Percentiles rank a stretch among this genome's conserved stretches.
phyloP scores from a whole-genome alignment of 2,797 vertebrate genomes.

The Anisognathus igniventris region DNA sequence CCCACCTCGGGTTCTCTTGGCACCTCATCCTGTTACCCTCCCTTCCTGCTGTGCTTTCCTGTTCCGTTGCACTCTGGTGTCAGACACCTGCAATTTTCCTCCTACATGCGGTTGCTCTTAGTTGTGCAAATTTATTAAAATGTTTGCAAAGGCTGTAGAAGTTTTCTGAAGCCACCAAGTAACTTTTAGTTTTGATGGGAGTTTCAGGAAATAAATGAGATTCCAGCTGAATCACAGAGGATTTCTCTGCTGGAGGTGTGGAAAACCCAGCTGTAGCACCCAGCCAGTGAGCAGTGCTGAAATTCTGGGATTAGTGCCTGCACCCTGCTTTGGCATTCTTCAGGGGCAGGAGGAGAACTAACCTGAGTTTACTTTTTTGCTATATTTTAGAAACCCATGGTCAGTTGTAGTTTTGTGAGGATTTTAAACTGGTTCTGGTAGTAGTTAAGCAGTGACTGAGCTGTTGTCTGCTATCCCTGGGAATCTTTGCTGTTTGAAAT shows the following conservation, averaged over 20 bases:
- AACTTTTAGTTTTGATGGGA: neutral
- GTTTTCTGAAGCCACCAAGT: neutral
- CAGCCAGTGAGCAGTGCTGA: fast-evolving
- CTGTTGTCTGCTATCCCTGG: neutral
- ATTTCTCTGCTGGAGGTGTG: neutral
- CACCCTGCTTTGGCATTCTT: fast-evolving
- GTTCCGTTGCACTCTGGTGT: fast-evolving
- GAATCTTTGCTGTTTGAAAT: neutral
- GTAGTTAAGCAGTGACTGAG: neutral
- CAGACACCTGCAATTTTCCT: neutral
- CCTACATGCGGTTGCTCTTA: fast-evolving
- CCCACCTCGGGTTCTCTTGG: neutral
- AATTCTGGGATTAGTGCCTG: neutral
- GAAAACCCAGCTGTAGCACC: neutral
- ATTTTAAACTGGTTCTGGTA: neutral
- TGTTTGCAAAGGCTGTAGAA: neutral
- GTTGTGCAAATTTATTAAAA: neutral
- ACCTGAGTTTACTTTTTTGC: neutral
- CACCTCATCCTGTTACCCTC: neutral
- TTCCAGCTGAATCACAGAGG: neutral
- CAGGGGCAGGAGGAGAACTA: neutral
- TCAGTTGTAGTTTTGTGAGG: neutral
- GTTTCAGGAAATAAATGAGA: neutral
- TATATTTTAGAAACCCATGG: neutral
- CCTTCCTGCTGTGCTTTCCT: neutral